A percentile compares a stretch with the other conserved stretches of the same genome.
Evolutionary conservation across 1,140 invertebrate genomes (phyloP).

Genomic region (Bombyx mandarina): DNA sequence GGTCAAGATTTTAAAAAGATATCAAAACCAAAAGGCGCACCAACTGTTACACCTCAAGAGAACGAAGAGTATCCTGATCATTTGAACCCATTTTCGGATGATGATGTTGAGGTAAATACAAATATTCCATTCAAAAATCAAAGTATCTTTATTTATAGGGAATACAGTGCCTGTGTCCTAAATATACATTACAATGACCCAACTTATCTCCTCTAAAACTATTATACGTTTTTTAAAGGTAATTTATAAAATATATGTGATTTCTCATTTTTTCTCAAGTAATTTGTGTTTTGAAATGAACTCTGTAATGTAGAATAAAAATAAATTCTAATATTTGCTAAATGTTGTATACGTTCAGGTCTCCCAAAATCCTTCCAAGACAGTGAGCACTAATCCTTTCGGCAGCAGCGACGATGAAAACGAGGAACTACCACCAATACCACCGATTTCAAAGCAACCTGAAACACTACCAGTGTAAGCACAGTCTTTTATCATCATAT

Average conservation of each 20-base stretch:
- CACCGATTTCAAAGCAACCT: slow-evolving; percentile 4
- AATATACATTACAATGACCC: too few species aligned
- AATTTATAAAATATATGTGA: too few species aligned
- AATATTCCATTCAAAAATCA: neutral
- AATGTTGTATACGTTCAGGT: too few species aligned
- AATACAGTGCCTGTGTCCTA: too few species aligned
- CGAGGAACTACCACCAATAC: slow-evolving; percentile 54
- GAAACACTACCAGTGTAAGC: slow-evolving; percentile 43
- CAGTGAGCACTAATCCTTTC: slow-evolving; percentile 78
- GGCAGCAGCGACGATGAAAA: slow-evolving; percentile 77
- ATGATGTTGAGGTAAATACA: slow-evolving; percentile 66
- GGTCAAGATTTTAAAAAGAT: slow-evolving; percentile 13
- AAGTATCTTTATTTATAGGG: too few species aligned
- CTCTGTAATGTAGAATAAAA: too few species aligned
- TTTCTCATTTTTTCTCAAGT: too few species aligned
- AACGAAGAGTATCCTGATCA: slow-evolving; percentile 77
- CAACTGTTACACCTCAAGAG: slow-evolving; percentile 20
- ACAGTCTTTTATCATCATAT: neutral
- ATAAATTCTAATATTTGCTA: too few species aligned
- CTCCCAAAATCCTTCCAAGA: slow-evolving; percentile 16
- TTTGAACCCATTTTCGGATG: slow-evolving; percentile 85
- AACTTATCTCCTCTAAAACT: too few species aligned
- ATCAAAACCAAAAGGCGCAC: slow-evolving; percentile 11
- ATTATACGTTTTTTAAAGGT: too few species aligned
- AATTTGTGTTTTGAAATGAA: too few species aligned